phyloP scores from a whole-genome alignment of 2,888 invertebrate species.

The Panorpa germanica region DNA sequence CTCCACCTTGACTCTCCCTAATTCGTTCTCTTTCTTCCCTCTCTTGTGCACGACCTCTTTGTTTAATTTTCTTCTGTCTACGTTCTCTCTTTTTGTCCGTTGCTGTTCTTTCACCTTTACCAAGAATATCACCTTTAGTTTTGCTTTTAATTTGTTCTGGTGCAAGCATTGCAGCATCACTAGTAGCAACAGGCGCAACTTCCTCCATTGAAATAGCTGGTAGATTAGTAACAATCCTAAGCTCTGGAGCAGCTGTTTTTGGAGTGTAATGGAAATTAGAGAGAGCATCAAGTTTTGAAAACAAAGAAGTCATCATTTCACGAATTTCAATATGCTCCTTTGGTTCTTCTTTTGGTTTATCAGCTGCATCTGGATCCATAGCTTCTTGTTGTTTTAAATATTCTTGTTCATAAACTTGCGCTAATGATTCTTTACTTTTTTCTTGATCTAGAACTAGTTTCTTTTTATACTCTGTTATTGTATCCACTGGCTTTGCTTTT shows the following conservation, averaged over 20 bases:
- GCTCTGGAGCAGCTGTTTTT: constrained; percentile 63
- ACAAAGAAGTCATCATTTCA: constrained; percentile 52
- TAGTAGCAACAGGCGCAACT: constrained; percentile 78
- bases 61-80: constrained; percentile 67
- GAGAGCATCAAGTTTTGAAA: constrained; percentile 75
- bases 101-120: constrained; percentile 59
- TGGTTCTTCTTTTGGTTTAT: constrained; percentile 43
- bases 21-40: constrained; percentile 29
- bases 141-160: constrained; percentile 74
- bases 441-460: constrained; percentile 77
- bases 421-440: constrained; percentile 83
- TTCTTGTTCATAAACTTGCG: constrained; percentile 86
- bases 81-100: constrained; percentile 83
- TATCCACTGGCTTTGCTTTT: constrained; percentile 68
- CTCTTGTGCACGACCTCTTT: constrained; percentile 32
- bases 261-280: constrained; percentile 92
- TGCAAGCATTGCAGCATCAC: constrained; percentile 68
- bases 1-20: constrained; percentile 16
- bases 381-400: constrained; percentile 48
- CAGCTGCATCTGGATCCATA: constrained; percentile 30
- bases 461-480: constrained; percentile 71
- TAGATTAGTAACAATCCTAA: constrained; percentile 77
- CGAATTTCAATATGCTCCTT: constrained; percentile 63
- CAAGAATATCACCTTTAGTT: constrained; percentile 35
- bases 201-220: constrained; percentile 90